Conservation (phyloP, 92 coral and sea anemone genomes). For the Umimayanthus chanpuru region DNA sequence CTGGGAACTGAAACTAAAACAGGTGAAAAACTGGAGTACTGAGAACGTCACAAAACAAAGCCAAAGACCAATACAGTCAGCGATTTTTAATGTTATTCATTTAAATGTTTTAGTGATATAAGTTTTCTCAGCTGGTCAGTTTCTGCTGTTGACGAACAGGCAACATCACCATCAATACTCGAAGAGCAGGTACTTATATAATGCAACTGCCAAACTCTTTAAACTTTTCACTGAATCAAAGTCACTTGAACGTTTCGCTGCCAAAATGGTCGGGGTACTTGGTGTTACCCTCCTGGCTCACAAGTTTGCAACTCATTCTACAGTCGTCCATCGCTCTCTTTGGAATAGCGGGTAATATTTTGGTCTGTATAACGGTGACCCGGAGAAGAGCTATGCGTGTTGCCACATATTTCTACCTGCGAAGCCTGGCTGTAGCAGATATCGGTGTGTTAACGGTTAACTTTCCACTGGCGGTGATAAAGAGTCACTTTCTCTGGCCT, state of each 20-base stretch:
- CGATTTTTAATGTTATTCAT: background rate
- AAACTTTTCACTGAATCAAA: conserved; percentile 15
- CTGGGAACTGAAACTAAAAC: background rate
- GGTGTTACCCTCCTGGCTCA: conserved; percentile 15
- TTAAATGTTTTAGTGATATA: background rate
- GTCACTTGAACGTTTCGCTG: background rate
- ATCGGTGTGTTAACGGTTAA: conserved; percentile 26
- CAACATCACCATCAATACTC: no score
- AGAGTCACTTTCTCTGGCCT: conserved; percentile 33
- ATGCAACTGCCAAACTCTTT: background rate
- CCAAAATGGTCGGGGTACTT: conserved; percentile 27
- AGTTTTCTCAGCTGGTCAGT: background rate
- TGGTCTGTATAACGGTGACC: conserved; percentile 22
- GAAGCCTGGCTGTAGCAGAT: conserved; percentile 42
- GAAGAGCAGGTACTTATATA: background rate
- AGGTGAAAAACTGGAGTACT: background rate
- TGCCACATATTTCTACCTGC: conserved; percentile 28
- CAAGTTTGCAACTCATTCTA: conserved; percentile 8
- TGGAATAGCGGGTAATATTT: conserved; percentile 29
- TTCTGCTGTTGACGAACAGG: background rate
- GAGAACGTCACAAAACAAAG: background rate
- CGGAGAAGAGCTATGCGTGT: conserved; percentile 26
- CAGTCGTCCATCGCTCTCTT: conserved; percentile 8
- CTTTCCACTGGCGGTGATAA: conserved; percentile 26
- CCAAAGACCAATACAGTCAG: background rate